A percentile compares a stretch with the other conserved stretches of the same genome.
Conservation (phyloP, 2,797 vertebrate genomes). For the Alectoris magna region DNA sequence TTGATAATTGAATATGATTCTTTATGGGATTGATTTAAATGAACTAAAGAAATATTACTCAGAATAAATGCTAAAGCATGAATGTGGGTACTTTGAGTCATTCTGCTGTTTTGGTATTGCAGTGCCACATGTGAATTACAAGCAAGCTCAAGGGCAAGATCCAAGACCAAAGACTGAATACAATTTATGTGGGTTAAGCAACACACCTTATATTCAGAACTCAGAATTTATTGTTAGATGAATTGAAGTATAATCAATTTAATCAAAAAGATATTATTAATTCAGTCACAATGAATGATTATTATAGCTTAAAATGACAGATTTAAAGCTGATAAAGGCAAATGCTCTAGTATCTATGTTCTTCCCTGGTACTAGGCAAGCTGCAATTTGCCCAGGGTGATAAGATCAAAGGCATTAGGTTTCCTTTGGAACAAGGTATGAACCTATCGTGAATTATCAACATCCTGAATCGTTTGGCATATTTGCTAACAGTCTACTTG, state of each 20-base stretch:
- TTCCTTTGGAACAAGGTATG: background rate
- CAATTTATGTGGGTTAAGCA: background rate
- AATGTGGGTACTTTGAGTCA: background rate
- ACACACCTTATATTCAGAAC: background rate
- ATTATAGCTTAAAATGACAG: background rate
- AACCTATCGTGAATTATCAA: background rate
- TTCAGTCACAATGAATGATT: conserved; percentile 1
- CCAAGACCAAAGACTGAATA: background rate
- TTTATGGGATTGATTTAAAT: conserved; percentile 25
- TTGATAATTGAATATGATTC: background rate
- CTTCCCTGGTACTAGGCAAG: background rate
- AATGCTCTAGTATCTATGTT: background rate
- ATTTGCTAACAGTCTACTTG: background rate
- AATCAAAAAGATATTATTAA: conserved; percentile 1
- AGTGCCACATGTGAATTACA: background rate
- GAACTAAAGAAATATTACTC: background rate
- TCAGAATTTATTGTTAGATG: conserved; percentile 17
- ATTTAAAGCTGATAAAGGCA: background rate
- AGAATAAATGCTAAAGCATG: background rate
- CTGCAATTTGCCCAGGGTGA: background rate
- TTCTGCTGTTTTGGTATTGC: background rate
- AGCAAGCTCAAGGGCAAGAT: background rate
- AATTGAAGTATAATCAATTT: background rate
- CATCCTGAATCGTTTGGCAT: background rate
- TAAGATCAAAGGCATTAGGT: background rate